phyloP scores from a whole-genome alignment of 1,140 invertebrate species.

The Drosophila ficusphila region DNA sequence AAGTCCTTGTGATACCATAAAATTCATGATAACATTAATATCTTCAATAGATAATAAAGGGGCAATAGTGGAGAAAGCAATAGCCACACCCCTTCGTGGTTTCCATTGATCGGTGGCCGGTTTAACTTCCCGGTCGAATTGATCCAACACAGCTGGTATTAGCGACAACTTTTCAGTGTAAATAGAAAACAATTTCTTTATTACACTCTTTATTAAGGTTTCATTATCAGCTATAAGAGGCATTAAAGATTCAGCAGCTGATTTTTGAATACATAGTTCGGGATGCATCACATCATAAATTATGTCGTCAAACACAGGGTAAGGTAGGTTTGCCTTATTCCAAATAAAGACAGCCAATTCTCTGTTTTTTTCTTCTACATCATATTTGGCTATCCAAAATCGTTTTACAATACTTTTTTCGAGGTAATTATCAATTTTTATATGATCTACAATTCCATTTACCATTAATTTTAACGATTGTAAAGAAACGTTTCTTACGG shows the following conservation, averaged over 20 bases:
- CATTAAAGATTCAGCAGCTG: conserved; percentile 91
- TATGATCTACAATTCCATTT: conserved; percentile 88
- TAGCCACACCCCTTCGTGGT: conserved; percentile 93
- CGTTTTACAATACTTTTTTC: conserved; percentile 87
- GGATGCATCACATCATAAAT: conserved; percentile 92
- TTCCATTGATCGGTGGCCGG: conserved; percentile 94
- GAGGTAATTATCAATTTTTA: conserved; percentile 86
- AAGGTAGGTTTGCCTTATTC: conserved; percentile 86
- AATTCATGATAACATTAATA: conserved; percentile 90
- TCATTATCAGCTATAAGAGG: conserved; percentile 87
- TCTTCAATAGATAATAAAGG: conserved; percentile 86
- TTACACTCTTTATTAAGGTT: conserved; percentile 85
- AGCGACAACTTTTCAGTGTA: conserved; percentile 92
- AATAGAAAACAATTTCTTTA: conserved; percentile 89
- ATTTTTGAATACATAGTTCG: conserved; percentile 91
- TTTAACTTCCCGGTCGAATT: conserved; percentile 95
- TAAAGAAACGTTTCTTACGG: conserved; percentile 92
- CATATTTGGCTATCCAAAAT: conserved; percentile 92
- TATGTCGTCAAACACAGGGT: conserved; percentile 87
- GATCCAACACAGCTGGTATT: conserved; percentile 94
- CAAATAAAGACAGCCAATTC: conserved; percentile 89
- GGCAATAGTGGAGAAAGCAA: conserved; percentile 91
- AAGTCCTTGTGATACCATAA: conserved; percentile 94
- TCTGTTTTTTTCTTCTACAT: conserved; percentile 89
- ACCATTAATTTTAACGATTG: conserved; percentile 89